Evolutionary conservation across 2,888 invertebrate species (phyloP).

Genomic region (Colletes collaris): DNA sequence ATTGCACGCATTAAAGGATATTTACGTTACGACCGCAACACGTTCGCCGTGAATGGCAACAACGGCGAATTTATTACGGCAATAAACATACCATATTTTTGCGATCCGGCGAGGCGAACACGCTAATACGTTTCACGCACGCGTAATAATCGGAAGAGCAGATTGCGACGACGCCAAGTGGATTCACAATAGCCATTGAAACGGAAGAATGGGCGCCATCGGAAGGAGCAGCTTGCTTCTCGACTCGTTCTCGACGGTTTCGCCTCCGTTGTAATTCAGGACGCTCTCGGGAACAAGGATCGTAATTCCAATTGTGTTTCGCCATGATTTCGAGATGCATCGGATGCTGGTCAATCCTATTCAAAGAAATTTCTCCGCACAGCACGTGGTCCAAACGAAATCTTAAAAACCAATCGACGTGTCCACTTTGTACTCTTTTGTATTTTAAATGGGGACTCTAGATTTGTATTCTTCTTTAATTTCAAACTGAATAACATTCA

Average conservation of each 20-base stretch:
- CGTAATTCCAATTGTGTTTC: neutral
- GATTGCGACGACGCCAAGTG: slow-evolving; percentile 9
- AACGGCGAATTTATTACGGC: slow-evolving; percentile 37
- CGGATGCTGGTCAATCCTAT: no score
- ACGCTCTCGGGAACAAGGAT: neutral
- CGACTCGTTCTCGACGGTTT: neutral
- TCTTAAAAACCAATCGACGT: no score
- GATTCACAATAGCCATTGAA: slow-evolving; percentile 25
- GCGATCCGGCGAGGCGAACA: neutral
- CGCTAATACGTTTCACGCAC: slow-evolving; percentile 21
- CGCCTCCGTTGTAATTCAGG: neutral
- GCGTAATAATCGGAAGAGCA: slow-evolving; percentile 1
- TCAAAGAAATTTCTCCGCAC: no score
- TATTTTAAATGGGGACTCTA: no score
- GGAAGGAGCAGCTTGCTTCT: neutral
- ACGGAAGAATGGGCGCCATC: neutral
- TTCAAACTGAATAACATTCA: no score
- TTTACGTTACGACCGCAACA: slow-evolving; percentile 39
- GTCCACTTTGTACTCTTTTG: no score
- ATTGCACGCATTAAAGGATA: slow-evolving; percentile 43
- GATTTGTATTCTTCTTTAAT: no score
- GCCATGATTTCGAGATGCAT: neutral
- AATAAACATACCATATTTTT: slow-evolving; percentile 33
- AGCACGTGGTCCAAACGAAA: no score
- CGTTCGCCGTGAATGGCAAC: slow-evolving; percentile 27